Evolutionary conservation across 2,113 vertebrate genomes (phyloP).

Genomic region (Pavo muticus): DNA sequence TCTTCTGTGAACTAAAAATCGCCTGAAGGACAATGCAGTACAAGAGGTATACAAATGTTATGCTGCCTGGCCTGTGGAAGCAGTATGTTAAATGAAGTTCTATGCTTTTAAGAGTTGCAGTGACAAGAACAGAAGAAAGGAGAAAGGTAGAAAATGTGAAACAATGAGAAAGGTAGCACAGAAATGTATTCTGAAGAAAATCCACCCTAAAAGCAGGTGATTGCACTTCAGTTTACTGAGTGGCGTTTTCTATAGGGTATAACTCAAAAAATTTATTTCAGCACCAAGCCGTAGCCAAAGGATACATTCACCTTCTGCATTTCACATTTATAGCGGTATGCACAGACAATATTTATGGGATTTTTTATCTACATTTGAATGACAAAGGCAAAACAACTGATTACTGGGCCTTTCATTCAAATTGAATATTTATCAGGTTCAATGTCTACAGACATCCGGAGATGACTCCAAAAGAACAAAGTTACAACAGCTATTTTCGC

Average conservation of each 20-base stretch:
- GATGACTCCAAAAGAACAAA: fast-evolving
- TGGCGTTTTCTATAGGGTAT: neutral
- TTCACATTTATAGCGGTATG: neutral
- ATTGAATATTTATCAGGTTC: neutral
- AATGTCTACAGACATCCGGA: neutral
- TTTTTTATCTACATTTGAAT: neutral
- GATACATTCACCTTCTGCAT: too few relatives aligned
- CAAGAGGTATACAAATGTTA: neutral
- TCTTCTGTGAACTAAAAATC: neutral
- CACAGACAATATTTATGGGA: neutral
- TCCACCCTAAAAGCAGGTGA: neutral
- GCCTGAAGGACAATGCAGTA: neutral
- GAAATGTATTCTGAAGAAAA: neutral
- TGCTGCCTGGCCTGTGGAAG: neutral
- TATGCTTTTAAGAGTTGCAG: neutral
- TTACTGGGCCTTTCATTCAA: neutral
- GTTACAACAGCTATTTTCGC: neutral
- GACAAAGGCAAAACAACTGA: neutral
- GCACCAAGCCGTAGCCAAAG: neutral
- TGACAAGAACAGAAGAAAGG: neutral
- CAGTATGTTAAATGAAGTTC: neutral
- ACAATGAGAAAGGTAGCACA: neutral
- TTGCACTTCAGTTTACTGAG: neutral
- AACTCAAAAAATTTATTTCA: neutral
- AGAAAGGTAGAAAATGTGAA: neutral